These are phyloP conservation scores for Drosophila pseudoananassae DNA, from an alignment of 1,140 invertebrate genomes.

Conservation along the genomic window DNA sequence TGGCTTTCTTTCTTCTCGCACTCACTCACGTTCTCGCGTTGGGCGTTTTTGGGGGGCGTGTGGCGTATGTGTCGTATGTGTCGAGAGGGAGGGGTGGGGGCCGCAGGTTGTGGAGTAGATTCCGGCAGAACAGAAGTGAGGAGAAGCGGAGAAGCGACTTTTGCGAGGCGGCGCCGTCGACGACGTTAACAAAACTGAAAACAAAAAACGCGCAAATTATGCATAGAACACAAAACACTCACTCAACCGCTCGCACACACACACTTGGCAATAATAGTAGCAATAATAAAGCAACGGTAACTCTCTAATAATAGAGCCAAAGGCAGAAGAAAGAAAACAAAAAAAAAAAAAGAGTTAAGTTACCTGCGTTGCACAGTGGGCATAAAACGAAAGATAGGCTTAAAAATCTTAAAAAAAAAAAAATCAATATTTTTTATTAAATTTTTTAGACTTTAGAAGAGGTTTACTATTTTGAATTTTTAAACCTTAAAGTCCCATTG, in stretches of 20 bases:
- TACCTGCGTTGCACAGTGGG: slow-evolving; percentile 2
- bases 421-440: neutral
- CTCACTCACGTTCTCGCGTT: neutral
- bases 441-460: neutral
- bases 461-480: neutral
- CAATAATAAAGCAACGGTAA: slow-evolving; percentile 79
- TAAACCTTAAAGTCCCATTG: neutral
- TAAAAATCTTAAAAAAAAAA: neutral
- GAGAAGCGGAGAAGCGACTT: slow-evolving; percentile 31
- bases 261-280: slow-evolving; percentile 57
- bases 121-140: neutral
- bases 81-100: neutral
- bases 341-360: slow-evolving; percentile 20
- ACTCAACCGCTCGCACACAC: slow-evolving; percentile 12
- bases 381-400: neutral
- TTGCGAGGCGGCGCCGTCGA: slow-evolving; percentile 71
- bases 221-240: slow-evolving; percentile 66
- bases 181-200: slow-evolving; percentile 80
- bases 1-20: neutral
- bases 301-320: slow-evolving; percentile 76
- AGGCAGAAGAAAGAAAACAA: slow-evolving; percentile 39
- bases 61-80: neutral
- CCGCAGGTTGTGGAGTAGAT: neutral
- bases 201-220: slow-evolving; percentile 80
- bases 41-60: neutral